Evolutionary conservation across 1,140 invertebrate genomes (phyloP).

Genomic region (Papilio aristodemus): DNA sequence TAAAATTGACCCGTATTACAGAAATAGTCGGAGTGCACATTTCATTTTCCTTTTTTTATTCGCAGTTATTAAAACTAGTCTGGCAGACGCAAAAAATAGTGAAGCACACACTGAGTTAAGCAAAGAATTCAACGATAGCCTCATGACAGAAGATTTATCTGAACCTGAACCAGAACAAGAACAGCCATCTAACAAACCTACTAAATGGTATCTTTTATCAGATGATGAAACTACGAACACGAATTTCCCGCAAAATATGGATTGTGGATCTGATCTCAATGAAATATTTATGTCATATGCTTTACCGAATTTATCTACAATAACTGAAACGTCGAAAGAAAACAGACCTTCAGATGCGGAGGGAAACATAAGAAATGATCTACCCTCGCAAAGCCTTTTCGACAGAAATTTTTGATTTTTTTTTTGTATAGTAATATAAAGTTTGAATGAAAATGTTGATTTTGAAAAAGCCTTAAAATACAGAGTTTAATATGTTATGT

Average conservation of each 20-base stretch:
- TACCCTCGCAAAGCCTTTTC: constrained; percentile 40
- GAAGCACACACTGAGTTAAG: constrained; percentile 38
- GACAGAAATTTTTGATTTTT: constrained; percentile 19
- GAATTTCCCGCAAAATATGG: constrained; percentile 36
- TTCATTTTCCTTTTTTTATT: neutral
- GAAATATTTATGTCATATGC: constrained; percentile 65
- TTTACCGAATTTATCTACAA: constrained; percentile 66
- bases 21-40: neutral
- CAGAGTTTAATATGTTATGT: constrained; percentile 1
- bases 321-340: constrained; percentile 66
- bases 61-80: neutral
- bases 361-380: constrained; percentile 37
- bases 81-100: neutral
- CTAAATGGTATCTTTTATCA: constrained; percentile 65
- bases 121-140: constrained; percentile 47
- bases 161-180: constrained; percentile 39
- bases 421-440: constrained; percentile 1
- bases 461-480: neutral
- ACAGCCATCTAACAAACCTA: constrained; percentile 11
- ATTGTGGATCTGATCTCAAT: constrained; percentile 54
- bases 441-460: neutral
- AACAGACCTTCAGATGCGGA: constrained; percentile 29
- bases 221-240: constrained; percentile 63
- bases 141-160: constrained; percentile 70
- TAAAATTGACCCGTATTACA: too few species aligned